A percentile compares a stretch with the other conserved stretches of the same genome.
These are phyloP conservation scores for Dendrocincla tyrannina DNA, from an alignment of 2,797 vertebrate genomes.

Conservation along the genomic window DNA sequence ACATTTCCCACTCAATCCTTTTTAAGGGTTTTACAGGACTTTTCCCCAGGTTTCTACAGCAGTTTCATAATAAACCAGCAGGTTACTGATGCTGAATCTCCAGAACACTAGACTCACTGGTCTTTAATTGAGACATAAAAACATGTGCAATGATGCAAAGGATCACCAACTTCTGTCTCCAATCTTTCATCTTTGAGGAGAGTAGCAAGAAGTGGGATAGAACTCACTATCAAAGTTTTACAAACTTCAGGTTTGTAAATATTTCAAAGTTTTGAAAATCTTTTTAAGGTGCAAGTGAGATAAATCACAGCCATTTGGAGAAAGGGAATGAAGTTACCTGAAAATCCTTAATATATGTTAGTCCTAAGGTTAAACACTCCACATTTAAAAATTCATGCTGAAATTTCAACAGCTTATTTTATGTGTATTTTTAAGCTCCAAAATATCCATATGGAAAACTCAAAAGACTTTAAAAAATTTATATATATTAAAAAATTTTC, in stretches of 20 bases:
- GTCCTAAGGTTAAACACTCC: not conserved
- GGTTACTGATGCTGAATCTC: not conserved
- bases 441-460: not conserved
- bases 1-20: not conserved
- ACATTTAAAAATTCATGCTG: not conserved
- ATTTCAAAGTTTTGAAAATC: not conserved
- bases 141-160: not conserved
- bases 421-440: not conserved
- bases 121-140: not conserved
- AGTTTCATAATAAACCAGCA: not conserved
- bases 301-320: not conserved
- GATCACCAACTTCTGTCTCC: not conserved
- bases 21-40: not conserved
- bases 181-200: not conserved
- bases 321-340: not conserved
- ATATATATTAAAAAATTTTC: not conserved
- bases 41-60: not conserved
- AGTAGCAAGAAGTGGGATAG: not conserved
- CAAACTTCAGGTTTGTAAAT: not conserved
- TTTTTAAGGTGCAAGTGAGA: not conserved
- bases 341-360: not conserved
- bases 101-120: not conserved
- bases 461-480: not conserved
- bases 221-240: not conserved
- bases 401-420: not conserved